phyloP scores from a whole-genome alignment of 64 coral and sea anemone genomes.

The Stylophora pistillata region DNA sequence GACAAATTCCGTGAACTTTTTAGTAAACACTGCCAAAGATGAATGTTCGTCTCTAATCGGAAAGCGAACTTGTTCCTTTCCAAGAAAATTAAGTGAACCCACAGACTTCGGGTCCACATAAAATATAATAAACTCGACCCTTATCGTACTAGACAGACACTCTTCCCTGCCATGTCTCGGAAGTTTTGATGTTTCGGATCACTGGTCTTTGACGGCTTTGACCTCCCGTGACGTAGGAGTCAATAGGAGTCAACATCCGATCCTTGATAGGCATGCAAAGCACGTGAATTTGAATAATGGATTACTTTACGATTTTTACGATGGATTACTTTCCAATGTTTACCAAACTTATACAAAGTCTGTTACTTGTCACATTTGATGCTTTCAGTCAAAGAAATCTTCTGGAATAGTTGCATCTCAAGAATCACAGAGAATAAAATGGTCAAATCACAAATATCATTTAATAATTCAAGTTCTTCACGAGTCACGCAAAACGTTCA shows the following conservation, averaged over 20 bases:
- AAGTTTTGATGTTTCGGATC: slow-evolving; percentile 8
- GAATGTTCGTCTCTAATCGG: slow-evolving; percentile 40
- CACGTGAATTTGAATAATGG: background rate
- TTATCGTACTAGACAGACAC: background rate
- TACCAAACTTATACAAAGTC: background rate
- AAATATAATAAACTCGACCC: slow-evolving; percentile 30
- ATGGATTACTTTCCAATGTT: background rate
- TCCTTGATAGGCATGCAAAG: background rate
- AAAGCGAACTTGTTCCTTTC: slow-evolving; percentile 52
- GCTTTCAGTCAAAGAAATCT: slow-evolving; percentile 9
- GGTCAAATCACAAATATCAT: too few species aligned
- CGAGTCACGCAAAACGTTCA: too few species aligned
- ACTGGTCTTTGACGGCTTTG: slow-evolving; percentile 16
- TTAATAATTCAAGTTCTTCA: too few species aligned
- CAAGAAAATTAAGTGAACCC: slow-evolving; percentile 42
- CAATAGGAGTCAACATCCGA: background rate
- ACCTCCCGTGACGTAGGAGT: slow-evolving; percentile 4
- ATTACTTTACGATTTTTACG: too few species aligned
- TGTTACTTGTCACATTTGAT: slow-evolving; percentile 10
- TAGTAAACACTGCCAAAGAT: slow-evolving; percentile 14
- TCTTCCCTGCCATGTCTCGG: background rate
- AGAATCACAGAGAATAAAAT: too few species aligned
- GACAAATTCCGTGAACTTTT: slow-evolving; percentile 3
- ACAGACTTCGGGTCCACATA: slow-evolving; percentile 59
- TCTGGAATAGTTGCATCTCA: too few species aligned